phyloP scores from a whole-genome alignment of 1,140 invertebrate species.

The Zaprionus nigranus region DNA sequence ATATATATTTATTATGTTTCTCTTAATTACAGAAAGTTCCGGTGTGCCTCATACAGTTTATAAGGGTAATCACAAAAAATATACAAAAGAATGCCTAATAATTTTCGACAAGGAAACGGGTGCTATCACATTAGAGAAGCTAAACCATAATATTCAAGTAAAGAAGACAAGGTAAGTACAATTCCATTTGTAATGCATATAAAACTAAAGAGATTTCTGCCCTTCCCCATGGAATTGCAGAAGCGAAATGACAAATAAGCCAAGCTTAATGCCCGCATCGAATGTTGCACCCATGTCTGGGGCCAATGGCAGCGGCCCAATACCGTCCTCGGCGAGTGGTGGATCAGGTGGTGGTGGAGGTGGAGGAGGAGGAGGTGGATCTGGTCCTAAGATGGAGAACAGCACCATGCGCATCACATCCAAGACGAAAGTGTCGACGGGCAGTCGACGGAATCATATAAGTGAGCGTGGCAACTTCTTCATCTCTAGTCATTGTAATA shows the following conservation, averaged over 20 bases:
- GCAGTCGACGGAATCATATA: conserved; percentile 80
- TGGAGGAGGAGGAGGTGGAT: background rate
- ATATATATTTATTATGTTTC: background rate
- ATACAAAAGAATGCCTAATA: conserved; percentile 97
- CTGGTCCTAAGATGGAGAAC: conserved; percentile 71
- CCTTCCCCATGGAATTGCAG: conserved; percentile 54
- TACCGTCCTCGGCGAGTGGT: conserved; percentile 7
- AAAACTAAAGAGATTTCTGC: background rate
- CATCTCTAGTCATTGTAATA: background rate
- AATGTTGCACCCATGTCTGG: conserved; percentile 40
- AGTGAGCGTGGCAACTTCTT: conserved; percentile 54
- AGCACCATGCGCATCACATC: conserved; percentile 79
- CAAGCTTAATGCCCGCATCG: conserved; percentile 68
- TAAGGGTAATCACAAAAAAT: conserved; percentile 95
- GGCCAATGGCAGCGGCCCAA: conserved; percentile 32
- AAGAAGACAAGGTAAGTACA: conserved; percentile 94
- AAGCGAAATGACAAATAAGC: conserved; percentile 77
- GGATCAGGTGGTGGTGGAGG: background rate
- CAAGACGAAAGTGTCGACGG: conserved; percentile 84
- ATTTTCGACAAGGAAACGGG: conserved; percentile 96
- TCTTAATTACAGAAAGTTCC: conserved; percentile 86
- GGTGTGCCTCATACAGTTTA: conserved; percentile 96
- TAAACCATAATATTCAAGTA: conserved; percentile 95
- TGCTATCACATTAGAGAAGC: conserved; percentile 95
- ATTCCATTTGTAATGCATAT: background rate